Evolutionary conservation across 2,888 invertebrate species (phyloP), one percentile per base, ranked within the genome.

Genomic region (Petrophora chlorosata): DNA sequence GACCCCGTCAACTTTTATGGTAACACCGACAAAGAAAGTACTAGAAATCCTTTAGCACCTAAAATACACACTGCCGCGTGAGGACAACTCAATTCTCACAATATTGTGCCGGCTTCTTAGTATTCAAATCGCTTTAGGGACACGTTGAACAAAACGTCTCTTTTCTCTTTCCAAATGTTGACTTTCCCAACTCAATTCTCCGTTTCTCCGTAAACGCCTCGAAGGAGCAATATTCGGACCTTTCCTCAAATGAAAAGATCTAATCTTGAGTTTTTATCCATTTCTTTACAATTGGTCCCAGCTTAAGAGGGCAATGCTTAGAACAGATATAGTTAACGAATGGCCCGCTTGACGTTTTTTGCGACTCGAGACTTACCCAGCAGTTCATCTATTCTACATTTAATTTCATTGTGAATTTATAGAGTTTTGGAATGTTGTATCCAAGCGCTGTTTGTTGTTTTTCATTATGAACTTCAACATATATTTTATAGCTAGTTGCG

Each of bases 201-300:
- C 52, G 56, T 73, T 76, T 66, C 66, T 63, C 46, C 61, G 62
- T 67, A 75, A 79, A 70, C 59, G 71, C 70, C 78, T 73, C 76
- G 19, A 42, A 67, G 79, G 79, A 68, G 71, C 78, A 72, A 79
- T 81, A 75, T 63, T 82, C 70, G 79, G 76, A 78, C 79, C 78
- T 76, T 79, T 77, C 67, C 56, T 70, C 69, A 77, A 80, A 82
- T 80, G 78, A 79, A 77, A 77, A 82, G 82, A 82, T 82, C 76
- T 77, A 75, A 82, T 82, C 82, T 81, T 45, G 65, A 70, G 64
- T 76, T 78, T 78, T 76, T 73, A 75, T 76, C 68, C 76, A 59
- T 78, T 76, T 76, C 76, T 76, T 75, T 74, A 73, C 70, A 76
- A 77, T 76, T 71, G 74, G 61, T 60, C 62, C 65, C 38, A 62